These are phyloP conservation scores for Ascaphus truei DNA, from an alignment of 2,113 vertebrate species.

Conservation along the genomic window DNA sequence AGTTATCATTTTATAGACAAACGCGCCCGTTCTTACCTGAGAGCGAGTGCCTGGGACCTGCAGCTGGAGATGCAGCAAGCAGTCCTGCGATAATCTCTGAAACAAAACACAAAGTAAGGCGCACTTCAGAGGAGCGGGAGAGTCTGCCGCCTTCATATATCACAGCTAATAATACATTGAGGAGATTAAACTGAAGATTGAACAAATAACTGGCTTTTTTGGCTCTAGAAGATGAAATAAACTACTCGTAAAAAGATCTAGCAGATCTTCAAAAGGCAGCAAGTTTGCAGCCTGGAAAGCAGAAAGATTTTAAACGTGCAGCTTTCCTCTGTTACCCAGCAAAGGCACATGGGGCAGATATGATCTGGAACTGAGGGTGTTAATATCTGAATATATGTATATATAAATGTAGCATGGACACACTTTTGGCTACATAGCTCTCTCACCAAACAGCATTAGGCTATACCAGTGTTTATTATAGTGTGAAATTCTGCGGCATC, in stretches of 20 bases:
- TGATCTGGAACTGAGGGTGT: too few species aligned
- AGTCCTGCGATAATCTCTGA: background rate
- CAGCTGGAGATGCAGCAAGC: background rate
- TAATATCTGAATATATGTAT: too few species aligned
- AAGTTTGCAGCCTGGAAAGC: background rate
- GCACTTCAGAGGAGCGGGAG: background rate
- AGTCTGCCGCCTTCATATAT: background rate
- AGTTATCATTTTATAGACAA: too few species aligned
- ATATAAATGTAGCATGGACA: too few species aligned
- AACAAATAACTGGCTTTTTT: background rate
- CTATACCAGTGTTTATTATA: too few species aligned
- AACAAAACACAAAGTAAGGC: slow-evolving; percentile 2
- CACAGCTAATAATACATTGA: background rate
- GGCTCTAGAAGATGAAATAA: slow-evolving; percentile 6
- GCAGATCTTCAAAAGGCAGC: background rate
- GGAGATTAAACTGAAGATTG: background rate
- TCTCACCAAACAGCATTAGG: too few species aligned
- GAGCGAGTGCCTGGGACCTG: background rate
- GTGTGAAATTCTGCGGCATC: too few species aligned
- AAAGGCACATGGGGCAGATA: too few species aligned
- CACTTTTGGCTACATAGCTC: too few species aligned
- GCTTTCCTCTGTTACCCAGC: too few species aligned
- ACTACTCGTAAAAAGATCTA: slow-evolving; percentile 6
- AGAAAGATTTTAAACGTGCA: background rate
- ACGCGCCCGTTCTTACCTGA: slow-evolving; percentile 23